Conservation (phyloP, 2,888 invertebrate species). For the Poecilus cupreus region DNA sequence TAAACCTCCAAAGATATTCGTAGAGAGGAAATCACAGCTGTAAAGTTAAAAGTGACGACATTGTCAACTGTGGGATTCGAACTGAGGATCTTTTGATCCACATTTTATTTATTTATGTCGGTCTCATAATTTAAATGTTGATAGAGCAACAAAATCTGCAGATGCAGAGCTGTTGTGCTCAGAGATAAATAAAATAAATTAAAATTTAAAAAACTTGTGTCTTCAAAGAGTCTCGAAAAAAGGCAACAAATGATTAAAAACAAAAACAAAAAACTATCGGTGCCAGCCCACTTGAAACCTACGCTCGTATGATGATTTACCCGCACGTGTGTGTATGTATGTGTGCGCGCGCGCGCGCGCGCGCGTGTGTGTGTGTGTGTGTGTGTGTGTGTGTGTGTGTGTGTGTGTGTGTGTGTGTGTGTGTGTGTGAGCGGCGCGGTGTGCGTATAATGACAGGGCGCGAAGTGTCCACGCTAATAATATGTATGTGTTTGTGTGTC, state of each 20-base stretch:
- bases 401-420: conserved; percentile 20
- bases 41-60: too few relatives aligned
- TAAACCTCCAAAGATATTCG: too few relatives aligned
- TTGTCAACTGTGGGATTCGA: too few relatives aligned
- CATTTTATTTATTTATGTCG: too few relatives aligned
- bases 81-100: too few relatives aligned
- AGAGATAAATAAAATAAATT: too few relatives aligned
- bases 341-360: too few relatives aligned
- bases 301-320: conserved; percentile 24
- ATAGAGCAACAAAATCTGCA: too few relatives aligned
- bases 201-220: background rate
- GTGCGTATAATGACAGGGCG: conserved; percentile 51
- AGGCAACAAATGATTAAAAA: conserved; percentile 21
- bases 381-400: conserved; percentile 17
- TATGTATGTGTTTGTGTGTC: conserved; percentile 37
- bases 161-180: too few relatives aligned
- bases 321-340: conserved; percentile 14
- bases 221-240: background rate
- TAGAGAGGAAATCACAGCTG: too few relatives aligned
- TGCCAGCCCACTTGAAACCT: conserved; percentile 40
- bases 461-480: conserved; percentile 57
- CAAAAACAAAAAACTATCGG: background rate
- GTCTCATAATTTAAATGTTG: too few relatives aligned
- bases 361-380: conserved; percentile 15
- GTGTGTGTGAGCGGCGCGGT: conserved; percentile 28